A percentile compares a stretch with the other conserved stretches of the same genome.
These are phyloP conservation scores for Aporophyla lueneburgensis DNA, from an alignment of 2,888 invertebrate species.

Conservation along the genomic window DNA sequence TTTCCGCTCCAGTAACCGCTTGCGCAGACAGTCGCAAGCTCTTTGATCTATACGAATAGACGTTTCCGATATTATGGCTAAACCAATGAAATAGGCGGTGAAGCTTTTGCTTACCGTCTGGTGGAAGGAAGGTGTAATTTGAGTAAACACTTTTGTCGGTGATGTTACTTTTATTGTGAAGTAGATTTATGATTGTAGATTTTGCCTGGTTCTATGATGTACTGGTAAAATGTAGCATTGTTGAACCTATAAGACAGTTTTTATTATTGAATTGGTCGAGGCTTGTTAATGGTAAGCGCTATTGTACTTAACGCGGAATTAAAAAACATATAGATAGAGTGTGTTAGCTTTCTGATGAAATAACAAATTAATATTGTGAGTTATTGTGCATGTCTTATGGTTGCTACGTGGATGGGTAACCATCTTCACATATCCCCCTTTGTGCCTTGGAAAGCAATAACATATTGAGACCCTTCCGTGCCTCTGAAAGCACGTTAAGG, in stretches of 20 bases:
- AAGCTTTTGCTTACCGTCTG: constrained; percentile 35
- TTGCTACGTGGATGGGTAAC: no score
- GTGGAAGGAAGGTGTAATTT: constrained; percentile 4
- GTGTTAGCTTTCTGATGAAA: no score
- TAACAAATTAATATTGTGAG: no score
- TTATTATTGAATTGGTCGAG: no score
- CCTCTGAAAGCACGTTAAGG: no score
- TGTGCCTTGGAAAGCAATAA: no score
- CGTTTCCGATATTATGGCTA: constrained; percentile 64
- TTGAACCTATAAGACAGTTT: neutral
- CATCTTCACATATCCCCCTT: no score
- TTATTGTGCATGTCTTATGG: no score
- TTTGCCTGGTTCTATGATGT: neutral
- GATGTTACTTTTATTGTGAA: constrained; percentile 33
- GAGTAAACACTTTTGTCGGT: constrained; percentile 30
- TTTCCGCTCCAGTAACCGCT: constrained; percentile 73
- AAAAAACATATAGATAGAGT: no score
- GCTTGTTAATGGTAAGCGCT: no score
- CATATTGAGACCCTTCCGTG: no score
- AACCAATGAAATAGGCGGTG: constrained; percentile 55
- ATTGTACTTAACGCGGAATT: no score
- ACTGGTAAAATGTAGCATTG: neutral
- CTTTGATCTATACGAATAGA: constrained; percentile 77
- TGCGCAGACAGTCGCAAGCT: constrained; percentile 62
- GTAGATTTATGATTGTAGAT: neutral